phyloP scores from a whole-genome alignment of 2,113 vertebrate genomes.

The Ochotona princeps region DNA sequence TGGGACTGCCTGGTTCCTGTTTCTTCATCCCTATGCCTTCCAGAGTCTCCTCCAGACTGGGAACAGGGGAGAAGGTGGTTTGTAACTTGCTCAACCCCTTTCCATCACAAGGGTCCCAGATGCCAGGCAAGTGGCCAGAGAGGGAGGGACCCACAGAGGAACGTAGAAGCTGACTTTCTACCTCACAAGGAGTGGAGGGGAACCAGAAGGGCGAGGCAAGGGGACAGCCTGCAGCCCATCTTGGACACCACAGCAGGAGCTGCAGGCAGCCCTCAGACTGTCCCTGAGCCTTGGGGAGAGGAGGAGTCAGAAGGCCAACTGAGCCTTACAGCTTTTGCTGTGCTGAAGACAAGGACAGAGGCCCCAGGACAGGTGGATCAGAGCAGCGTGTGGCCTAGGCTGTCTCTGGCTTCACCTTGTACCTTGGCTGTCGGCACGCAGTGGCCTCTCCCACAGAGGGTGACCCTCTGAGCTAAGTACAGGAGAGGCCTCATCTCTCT shows the following conservation, averaged over 20 bases:
- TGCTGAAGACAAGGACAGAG: too few species aligned
- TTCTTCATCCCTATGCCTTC: background rate
- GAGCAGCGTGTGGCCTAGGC: accelerated
- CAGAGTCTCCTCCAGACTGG: background rate
- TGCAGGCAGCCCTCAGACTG: background rate
- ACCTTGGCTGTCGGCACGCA: background rate
- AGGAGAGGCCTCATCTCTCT: accelerated
- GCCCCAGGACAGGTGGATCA: background rate
- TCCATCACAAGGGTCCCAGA: background rate
- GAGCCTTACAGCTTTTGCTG: accelerated
- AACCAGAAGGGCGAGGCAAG: background rate
- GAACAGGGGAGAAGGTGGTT: background rate
- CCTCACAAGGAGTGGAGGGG: accelerated
- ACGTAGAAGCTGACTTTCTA: accelerated
- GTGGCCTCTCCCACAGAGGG: background rate
- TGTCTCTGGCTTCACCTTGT: background rate
- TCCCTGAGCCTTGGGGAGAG: background rate
- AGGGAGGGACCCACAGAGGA: background rate
- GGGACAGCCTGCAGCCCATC: background rate
- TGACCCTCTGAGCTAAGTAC: background rate
- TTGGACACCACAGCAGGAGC: too few species aligned
- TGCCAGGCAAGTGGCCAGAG: background rate
- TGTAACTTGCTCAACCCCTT: background rate
- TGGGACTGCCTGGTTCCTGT: background rate
- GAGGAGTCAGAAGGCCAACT: background rate